Percentiles rank a stretch among this genome's conserved stretches.
Evolutionary conservation across 2,888 invertebrate genomes (phyloP).

Genomic region (Gastracanthus pulcherrimus): DNA sequence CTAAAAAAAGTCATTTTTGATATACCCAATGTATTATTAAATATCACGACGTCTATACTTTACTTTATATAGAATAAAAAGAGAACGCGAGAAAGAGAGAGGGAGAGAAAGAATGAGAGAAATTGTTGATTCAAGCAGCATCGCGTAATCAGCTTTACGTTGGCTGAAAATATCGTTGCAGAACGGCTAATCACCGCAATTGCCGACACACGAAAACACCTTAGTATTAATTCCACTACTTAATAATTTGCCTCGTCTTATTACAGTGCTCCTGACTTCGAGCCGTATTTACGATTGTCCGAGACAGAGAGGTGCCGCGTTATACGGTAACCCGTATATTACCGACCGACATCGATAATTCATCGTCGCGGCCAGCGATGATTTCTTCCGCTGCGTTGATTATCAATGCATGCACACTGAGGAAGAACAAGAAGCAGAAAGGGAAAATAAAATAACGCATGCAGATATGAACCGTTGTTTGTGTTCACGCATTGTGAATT

Average conservation of each 20-base stretch:
- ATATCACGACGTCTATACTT: conserved; percentile 22
- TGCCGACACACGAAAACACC: conserved; percentile 28
- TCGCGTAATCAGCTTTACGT: conserved; percentile 33
- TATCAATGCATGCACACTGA: neutral
- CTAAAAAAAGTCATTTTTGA: conserved; percentile 25
- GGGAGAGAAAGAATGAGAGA: neutral
- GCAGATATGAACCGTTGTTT: neutral
- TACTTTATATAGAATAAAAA: neutral
- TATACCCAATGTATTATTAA: conserved; percentile 27
- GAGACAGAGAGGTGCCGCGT: conserved; percentile 7
- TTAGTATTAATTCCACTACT: conserved; percentile 51
- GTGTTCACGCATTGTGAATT: neutral
- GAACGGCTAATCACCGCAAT: conserved; percentile 37
- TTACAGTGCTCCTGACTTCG: conserved; percentile 21
- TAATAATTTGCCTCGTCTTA: conserved; percentile 45
- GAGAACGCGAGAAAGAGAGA: too few species aligned
- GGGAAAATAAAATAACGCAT: too few species aligned
- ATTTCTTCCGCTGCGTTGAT: conserved; percentile 35
- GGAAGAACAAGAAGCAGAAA: neutral
- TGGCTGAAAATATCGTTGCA: conserved; percentile 27
- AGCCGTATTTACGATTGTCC: conserved; percentile 31
- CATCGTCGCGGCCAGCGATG: conserved; percentile 25
- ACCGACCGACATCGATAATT: conserved; percentile 34
- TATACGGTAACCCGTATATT: conserved; percentile 29
- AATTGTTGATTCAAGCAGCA: conserved; percentile 38